Base-by-base conservation (phyloP, 2,797 vertebrate species). In the Kryptolebias ocellatus region DNA sequence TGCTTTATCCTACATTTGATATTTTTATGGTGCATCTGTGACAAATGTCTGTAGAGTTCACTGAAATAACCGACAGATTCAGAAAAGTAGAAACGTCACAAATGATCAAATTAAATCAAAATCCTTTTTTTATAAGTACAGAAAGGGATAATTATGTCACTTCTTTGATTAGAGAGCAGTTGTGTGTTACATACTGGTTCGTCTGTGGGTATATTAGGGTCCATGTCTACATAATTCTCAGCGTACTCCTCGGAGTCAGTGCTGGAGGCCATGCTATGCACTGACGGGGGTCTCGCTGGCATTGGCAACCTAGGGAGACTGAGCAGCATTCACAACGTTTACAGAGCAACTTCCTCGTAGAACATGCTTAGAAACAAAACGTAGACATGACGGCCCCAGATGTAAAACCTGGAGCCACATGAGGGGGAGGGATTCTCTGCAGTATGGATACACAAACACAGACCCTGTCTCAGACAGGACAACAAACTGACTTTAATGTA, bases 181-280 rank as follows among this genome's bases (percentile, higher is more conserved):
- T 88, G 79, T 81, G 88, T 91, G 88, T 93, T 95, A 98, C 96
- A 90, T 97, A 99, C 97, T 88, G 95, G 91, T 88, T 99, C 97
- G 87, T 99, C 98, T 91, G 94, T 85, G 90, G 96, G 91, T 84
- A 96, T 94, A 95, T 95, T 98, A 93, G 96, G 93, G 84, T 95
- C 94, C 98, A 99, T 99, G 94, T 95, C 83, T 88, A 99, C 97
- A 89, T 99, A 99, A 94, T 96, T 97, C 92, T 98, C 98, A 79
- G 98, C 97, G 87, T 95, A 96, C 85, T 99, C 98, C 18, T 97
- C 98, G 1, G 98, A 99, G 92, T 99, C 98, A 85, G 97, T 97
- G 95, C 97, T 99, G 90, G 98, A 99, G 78, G 96, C 96, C 83
- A 95, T 98, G 92, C 98, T 99, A 91, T 99, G 98, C 94, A 98